These are phyloP conservation scores for Thaleichthys pacificus DNA, from an alignment of 2,797 vertebrate genomes.

Conservation along the genomic window DNA sequence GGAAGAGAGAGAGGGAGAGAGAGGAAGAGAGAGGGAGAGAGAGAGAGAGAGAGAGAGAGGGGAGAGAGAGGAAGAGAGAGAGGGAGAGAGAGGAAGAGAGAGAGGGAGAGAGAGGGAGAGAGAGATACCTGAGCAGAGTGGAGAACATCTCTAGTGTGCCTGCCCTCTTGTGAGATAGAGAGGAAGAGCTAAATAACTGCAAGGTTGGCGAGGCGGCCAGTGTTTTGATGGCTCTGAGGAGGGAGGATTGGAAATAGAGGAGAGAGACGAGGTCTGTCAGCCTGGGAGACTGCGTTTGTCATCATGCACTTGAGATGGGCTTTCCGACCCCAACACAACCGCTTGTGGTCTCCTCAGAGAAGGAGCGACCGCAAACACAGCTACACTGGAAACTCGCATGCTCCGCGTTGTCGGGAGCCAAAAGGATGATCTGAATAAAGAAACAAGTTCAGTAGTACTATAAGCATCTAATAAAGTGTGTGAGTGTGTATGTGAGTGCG, in stretches of 20 bases:
- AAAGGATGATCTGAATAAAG: too few relatives aligned
- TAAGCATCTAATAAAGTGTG: too few relatives aligned
- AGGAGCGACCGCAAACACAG: neutral
- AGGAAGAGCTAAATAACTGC: conserved; percentile 3
- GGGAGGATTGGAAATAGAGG: too few relatives aligned
- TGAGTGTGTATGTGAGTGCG: too few relatives aligned
- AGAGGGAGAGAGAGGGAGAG: too few relatives aligned
- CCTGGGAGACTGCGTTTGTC: neutral
- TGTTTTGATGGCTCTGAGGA: conserved; percentile 6
- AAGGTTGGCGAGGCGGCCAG: neutral
- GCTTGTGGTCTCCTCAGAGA: neutral
- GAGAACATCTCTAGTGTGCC: neutral
- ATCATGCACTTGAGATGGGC: too few relatives aligned
- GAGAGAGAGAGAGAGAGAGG: conserved; percentile 15
- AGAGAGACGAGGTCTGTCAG: neutral
- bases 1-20: conserved; percentile 25
- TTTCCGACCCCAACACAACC: too few relatives aligned
- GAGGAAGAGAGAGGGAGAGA: conserved; percentile 45
- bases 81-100: neutral
- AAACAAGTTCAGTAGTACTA: too few relatives aligned
- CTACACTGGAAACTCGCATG: neutral
- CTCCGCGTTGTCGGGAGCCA: neutral
- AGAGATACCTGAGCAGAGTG: neutral
- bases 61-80: neutral
- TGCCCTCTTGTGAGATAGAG: neutral